Conservation (phyloP, 2,797 vertebrate species). For the Furcifer pardalis region DNA sequence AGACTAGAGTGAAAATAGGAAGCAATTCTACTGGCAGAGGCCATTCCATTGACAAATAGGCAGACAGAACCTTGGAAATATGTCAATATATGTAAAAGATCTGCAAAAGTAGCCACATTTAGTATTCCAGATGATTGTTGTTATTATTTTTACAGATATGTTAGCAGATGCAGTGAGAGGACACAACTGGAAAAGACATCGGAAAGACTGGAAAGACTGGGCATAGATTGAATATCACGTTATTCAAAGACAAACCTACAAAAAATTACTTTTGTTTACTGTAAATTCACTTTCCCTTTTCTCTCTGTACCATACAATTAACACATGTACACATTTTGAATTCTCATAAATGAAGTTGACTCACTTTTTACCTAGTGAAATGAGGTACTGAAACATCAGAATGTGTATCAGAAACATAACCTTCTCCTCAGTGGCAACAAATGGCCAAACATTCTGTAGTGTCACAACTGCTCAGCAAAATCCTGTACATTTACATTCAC, state of each 20-base stretch:
- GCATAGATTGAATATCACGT: not conserved
- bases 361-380: not conserved
- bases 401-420: not conserved
- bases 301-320: not conserved
- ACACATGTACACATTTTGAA: not conserved
- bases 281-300: not conserved
- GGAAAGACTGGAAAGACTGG: not conserved
- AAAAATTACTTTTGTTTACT: not conserved
- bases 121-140: not conserved
- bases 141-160: not conserved
- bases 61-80: not conserved
- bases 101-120: not conserved
- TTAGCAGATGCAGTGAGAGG: not conserved
- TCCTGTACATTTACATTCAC: not conserved
- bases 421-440: too few relatives aligned
- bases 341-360: not conserved
- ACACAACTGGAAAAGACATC: not conserved
- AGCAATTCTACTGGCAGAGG: not conserved
- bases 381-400: not conserved
- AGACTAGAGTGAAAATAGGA: too few relatives aligned
- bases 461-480: not conserved
- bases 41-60: not conserved
- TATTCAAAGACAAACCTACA: not conserved
- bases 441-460: not conserved
- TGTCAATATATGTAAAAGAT: not conserved